phyloP scores from a whole-genome alignment of 2,113 vertebrate species.

The Oreochromis niloticus region DNA sequence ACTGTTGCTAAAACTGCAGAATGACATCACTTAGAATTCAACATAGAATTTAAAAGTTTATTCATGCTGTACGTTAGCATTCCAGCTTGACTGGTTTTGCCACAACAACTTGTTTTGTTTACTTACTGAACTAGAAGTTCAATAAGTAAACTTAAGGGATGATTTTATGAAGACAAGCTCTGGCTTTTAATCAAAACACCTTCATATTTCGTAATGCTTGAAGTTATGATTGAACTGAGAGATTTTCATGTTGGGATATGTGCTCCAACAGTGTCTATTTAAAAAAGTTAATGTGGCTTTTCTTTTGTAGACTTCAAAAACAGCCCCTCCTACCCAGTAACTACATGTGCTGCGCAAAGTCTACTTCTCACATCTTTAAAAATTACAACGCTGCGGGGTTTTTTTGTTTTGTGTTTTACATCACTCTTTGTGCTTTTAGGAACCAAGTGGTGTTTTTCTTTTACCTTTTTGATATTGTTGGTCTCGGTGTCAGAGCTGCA shows the following conservation, averaged over 20 bases:
- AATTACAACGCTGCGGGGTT: neutral
- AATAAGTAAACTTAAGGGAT: neutral
- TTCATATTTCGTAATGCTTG: neutral
- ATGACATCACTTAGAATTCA: neutral
- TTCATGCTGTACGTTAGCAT: neutral
- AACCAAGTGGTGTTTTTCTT: neutral
- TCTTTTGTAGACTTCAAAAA: neutral
- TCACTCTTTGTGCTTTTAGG: neutral
- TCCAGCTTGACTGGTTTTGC: neutral
- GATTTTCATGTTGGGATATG: neutral
- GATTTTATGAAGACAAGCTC: neutral
- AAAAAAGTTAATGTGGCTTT: neutral
- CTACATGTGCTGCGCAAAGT: neutral
- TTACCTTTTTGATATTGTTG: constrained; percentile 73
- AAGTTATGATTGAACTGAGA: neutral
- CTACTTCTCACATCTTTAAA: neutral
- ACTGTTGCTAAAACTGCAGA: neutral
- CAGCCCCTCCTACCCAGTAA: neutral
- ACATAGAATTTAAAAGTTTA: neutral
- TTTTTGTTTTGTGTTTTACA: neutral
- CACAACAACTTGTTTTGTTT: neutral
- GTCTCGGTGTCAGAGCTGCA: constrained; percentile 67
- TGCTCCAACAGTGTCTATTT: neutral
- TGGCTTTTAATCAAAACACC: neutral
- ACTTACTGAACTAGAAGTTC: neutral